Conservation (phyloP, 1,140 invertebrate genomes). For the Aphidius gifuensis region DNA sequence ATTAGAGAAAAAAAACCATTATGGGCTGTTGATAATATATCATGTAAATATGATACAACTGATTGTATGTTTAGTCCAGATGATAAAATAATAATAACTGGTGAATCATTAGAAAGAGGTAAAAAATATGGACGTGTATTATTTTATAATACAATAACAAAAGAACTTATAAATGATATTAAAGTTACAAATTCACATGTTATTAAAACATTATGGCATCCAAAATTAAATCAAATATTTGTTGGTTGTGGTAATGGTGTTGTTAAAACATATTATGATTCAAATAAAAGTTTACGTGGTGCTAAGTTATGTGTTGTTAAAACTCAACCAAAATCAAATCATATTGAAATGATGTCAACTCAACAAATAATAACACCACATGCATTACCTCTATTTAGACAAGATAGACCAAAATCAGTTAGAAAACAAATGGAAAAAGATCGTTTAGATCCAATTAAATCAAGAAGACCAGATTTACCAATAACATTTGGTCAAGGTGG, state of each 20-base stretch:
- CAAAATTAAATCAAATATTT: conserved; percentile 95
- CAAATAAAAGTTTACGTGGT: conserved; percentile 79
- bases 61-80: conserved; percentile 94
- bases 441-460: conserved; percentile 87
- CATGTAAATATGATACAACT: conserved; percentile 82
- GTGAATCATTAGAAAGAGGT: conserved; percentile 74
- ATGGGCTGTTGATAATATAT: conserved; percentile 67
- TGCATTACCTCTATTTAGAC: conserved; percentile 91
- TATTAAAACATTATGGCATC: conserved; percentile 92
- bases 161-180: conserved; percentile 73
- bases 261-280: conserved; percentile 89
- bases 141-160: conserved; percentile 80
- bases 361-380: conserved; percentile 98
- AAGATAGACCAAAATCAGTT: conserved; percentile 85
- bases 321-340: conserved; percentile 72
- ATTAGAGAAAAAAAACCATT: conserved; percentile 71
- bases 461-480: conserved; percentile 89
- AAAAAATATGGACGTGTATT: conserved; percentile 71
- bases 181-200: conserved; percentile 76
- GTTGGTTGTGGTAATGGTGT: conserved; percentile 88
- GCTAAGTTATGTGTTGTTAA: conserved; percentile 89
- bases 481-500: conserved; percentile 85
- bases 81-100: conserved; percentile 85
- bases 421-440: conserved; percentile 91
- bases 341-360: conserved; percentile 81